Evolutionary conservation across 2,888 invertebrate species (phyloP).

Genomic region (Perizoma flavofasciatum): DNA sequence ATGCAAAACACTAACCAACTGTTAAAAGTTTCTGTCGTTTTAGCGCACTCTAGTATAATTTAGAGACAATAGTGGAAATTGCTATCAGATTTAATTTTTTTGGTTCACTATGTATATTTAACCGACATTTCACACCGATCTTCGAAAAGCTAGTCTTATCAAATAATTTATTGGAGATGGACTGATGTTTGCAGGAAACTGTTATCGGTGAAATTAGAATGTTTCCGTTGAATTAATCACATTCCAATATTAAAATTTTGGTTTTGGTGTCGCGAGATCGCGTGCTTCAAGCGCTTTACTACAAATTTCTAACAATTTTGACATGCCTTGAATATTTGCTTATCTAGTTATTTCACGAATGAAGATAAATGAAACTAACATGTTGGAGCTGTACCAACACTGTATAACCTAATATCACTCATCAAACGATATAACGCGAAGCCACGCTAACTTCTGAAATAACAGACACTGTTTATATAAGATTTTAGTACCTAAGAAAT

Average conservation of each 20-base stretch:
- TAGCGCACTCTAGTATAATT: too few species aligned
- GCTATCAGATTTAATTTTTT: too few species aligned
- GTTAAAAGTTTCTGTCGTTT: too few species aligned
- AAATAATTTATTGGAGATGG: conserved; percentile 10
- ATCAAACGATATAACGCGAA: conserved; percentile 11
- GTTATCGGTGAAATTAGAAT: conserved; percentile 29
- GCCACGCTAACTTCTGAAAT: conserved; percentile 6
- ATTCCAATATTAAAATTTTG: conserved; percentile 1
- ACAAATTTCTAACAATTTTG: too few species aligned
- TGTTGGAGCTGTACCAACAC: background rate
- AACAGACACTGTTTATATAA: conserved; percentile 23
- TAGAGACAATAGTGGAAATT: too few species aligned
- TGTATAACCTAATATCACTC: conserved; percentile 7
- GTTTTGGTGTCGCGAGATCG: background rate
- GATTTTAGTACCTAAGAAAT: conserved; percentile 9
- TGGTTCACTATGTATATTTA: too few species aligned
- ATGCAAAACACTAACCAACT: too few species aligned
- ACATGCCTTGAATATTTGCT: too few species aligned
- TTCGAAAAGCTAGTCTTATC: conserved; percentile 18
- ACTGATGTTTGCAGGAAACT: conserved; percentile 22
- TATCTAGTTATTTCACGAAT: background rate
- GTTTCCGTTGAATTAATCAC: conserved; percentile 21
- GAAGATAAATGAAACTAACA: background rate
- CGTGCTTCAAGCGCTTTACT: too few species aligned
- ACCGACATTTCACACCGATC: conserved; percentile 7